phyloP scores from a whole-genome alignment of 2,888 invertebrate species.

The Camptogramma bilineatum region DNA sequence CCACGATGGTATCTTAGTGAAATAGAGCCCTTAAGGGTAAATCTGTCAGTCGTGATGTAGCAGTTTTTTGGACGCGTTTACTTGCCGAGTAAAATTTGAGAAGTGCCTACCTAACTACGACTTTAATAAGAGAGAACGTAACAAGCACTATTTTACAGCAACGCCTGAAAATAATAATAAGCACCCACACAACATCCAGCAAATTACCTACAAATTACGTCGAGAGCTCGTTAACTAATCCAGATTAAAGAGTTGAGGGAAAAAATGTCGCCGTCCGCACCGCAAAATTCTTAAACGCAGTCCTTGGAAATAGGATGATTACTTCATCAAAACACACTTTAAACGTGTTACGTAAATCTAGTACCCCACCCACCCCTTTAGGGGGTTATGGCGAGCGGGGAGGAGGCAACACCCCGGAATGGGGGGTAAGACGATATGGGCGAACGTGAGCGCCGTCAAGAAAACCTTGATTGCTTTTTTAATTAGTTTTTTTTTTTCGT shows the following conservation, averaged over 20 bases:
- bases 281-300: slow-evolving; percentile 84
- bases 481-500: slow-evolving; percentile 84
- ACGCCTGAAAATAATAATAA: slow-evolving; percentile 3
- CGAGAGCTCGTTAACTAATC: slow-evolving; percentile 76
- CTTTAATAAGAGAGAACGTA: too few species aligned
- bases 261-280: slow-evolving; percentile 71
- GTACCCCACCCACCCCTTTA: slow-evolving; percentile 71
- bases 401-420: slow-evolving; percentile 64
- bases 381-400: slow-evolving; percentile 59
- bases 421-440: slow-evolving; percentile 86
- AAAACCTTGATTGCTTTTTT: slow-evolving; percentile 86
- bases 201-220: slow-evolving; percentile 70
- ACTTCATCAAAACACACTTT: slow-evolving; percentile 86
- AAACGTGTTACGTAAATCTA: slow-evolving; percentile 86
- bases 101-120: too few species aligned
- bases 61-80: too few species aligned
- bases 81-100: too few species aligned
- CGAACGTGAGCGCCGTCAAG: slow-evolving; percentile 86
- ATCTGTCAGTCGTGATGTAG: too few species aligned
- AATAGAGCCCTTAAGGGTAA: too few species aligned
- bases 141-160: not conserved
- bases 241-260: slow-evolving; percentile 77
- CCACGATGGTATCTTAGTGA: too few species aligned
- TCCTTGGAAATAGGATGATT: slow-evolving; percentile 84
- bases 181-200: slow-evolving; percentile 38